These are phyloP conservation scores for Chrysopa pallens DNA, from an alignment of 1,140 invertebrate species.

Conservation along the genomic window DNA sequence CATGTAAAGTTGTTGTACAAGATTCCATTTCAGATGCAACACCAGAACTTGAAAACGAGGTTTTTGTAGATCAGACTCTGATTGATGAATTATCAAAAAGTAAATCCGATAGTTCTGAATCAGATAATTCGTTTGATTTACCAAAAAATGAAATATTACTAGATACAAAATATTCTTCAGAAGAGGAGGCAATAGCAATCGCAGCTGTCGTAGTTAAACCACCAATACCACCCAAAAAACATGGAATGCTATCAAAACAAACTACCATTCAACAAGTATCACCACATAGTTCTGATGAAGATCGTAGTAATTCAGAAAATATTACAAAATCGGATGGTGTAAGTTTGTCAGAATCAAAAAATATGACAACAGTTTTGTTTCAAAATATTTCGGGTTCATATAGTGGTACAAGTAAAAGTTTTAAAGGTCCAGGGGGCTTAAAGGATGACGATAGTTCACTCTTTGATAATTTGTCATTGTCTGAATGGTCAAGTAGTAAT, in stretches of 20 bases:
- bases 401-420: constrained; percentile 31
- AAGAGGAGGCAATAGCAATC: constrained; percentile 8
- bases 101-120: constrained; percentile 14
- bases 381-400: constrained; percentile 46
- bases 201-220: constrained; percentile 28
- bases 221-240: constrained; percentile 22
- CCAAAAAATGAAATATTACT: neutral
- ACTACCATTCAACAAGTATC: constrained; percentile 31
- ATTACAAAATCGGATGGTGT: constrained; percentile 35
- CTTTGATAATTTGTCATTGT: constrained; percentile 23
- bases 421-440: constrained; percentile 32
- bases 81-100: constrained; percentile 27
- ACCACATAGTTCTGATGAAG: constrained; percentile 38
- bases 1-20: constrained; percentile 45
- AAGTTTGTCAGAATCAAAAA: constrained; percentile 65
- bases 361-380: constrained; percentile 58
- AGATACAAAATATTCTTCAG: constrained; percentile 22
- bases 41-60: constrained; percentile 16
- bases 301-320: constrained; percentile 20
- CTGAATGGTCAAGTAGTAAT: constrained; percentile 36
- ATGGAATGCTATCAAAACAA: neutral
- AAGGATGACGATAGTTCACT: constrained; percentile 35
- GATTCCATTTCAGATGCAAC: constrained; percentile 27
- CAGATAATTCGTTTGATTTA: neutral
- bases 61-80: constrained; percentile 25